Conservation (phyloP, 2,888 invertebrate species). For the Folsomia candida region DNA sequence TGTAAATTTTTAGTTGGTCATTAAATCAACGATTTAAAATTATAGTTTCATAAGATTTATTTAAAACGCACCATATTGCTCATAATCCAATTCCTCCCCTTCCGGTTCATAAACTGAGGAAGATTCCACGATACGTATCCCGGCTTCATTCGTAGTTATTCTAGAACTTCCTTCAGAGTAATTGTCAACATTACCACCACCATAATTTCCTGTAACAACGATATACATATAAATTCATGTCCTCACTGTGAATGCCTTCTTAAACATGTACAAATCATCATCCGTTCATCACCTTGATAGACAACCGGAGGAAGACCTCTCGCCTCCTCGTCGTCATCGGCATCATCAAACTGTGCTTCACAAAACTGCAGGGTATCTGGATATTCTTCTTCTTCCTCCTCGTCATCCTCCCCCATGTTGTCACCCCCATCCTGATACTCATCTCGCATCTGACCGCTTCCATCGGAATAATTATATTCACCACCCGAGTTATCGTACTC, state of each 20-base stretch:
- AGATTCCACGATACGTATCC: conserved; percentile 4
- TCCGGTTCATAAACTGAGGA: background rate
- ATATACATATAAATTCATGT: too few relatives aligned
- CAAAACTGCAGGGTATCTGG: conserved; percentile 30
- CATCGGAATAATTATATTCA: background rate
- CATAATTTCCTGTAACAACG: background rate
- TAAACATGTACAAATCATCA: background rate
- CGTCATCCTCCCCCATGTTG: background rate
- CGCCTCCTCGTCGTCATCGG: conserved; percentile 26
- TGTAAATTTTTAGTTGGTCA: conserved; percentile 11
- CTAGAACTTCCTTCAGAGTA: background rate
- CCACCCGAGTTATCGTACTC: background rate
- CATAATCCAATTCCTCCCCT: background rate
- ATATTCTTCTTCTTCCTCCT: conserved; percentile 29
- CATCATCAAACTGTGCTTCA: conserved; percentile 26
- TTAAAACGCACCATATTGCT: background rate
- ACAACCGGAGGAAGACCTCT: conserved; percentile 24
- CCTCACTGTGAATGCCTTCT: background rate
- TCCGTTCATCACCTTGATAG: conserved; percentile 14
- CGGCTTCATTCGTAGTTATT: conserved; percentile 1
- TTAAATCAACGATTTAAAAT: too few relatives aligned
- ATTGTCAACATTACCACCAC: background rate
- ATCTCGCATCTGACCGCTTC: background rate
- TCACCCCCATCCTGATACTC: background rate
- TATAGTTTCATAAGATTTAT: too few relatives aligned